These are phyloP conservation scores for Etheostoma spectabile DNA, from an alignment of 2,113 vertebrate genomes.

Conservation along the genomic window DNA sequence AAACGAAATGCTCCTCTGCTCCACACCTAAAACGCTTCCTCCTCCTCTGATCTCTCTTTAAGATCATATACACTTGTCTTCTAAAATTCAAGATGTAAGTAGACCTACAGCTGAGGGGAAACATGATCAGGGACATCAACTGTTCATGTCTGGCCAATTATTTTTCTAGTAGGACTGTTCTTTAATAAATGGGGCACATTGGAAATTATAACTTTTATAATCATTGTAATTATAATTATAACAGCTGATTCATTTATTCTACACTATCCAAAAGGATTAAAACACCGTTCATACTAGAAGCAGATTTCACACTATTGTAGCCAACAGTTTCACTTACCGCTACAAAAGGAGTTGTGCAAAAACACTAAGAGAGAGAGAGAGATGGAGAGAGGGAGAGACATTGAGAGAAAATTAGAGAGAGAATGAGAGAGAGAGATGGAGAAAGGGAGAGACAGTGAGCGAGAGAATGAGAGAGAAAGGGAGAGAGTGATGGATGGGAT, in stretches of 20 bases:
- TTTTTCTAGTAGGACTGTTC: not conserved
- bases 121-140: not conserved
- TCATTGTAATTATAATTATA: too few species aligned
- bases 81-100: not conserved
- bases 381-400: too few species aligned
- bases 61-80: not conserved
- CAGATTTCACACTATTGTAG: not conserved
- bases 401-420: not conserved
- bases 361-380: not conserved
- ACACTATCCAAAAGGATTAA: not conserved
- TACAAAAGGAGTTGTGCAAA: not conserved
- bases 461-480: not conserved
- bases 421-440: not conserved
- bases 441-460: not conserved
- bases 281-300: not conserved
- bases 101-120: not conserved
- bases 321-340: not conserved
- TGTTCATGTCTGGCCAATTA: not conserved
- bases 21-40: too few species aligned
- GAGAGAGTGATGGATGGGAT: constrained; percentile 35
- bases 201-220: too few species aligned
- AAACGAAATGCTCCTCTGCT: too few species aligned
- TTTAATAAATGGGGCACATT: not conserved
- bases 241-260: not conserved
- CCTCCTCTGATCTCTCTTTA: not conserved